Conservation (phyloP, 2,113 vertebrate species). For the Sylvilagus bachmani region DNA sequence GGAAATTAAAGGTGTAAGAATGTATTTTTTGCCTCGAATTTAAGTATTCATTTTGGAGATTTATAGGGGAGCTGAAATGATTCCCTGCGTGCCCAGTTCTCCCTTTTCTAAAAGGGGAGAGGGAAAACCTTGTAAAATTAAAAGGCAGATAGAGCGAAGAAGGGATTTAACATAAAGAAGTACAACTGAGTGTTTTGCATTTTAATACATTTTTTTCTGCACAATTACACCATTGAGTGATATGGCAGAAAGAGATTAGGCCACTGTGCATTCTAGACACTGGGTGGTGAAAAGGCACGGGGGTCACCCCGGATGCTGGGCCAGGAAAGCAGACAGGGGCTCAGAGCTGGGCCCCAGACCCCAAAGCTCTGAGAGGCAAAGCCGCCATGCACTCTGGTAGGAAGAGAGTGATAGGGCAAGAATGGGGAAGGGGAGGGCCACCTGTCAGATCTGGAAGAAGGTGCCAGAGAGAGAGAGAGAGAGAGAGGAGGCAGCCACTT, state of each 20-base stretch:
- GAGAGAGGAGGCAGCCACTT: not conserved
- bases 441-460: not conserved
- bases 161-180: slow-evolving; percentile 86
- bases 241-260: slow-evolving; percentile 86
- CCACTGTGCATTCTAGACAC: slow-evolving; percentile 84
- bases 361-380: not conserved
- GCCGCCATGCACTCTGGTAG: too few species aligned
- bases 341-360: not conserved
- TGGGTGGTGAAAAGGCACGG: slow-evolving; percentile 74
- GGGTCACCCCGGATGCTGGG: not conserved
- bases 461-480: not conserved
- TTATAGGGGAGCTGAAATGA: slow-evolving; percentile 86
- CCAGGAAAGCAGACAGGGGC: not conserved
- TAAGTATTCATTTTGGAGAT: slow-evolving; percentile 90
- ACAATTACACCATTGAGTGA: slow-evolving; percentile 89
- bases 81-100: slow-evolving; percentile 82
- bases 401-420: too few species aligned
- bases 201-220: slow-evolving; percentile 89
- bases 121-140: slow-evolving; percentile 85
- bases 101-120: slow-evolving; percentile 78
- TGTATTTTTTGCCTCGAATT: slow-evolving; percentile 88
- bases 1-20: slow-evolving; percentile 92
- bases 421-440: not conserved
- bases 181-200: slow-evolving; percentile 87
- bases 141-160: slow-evolving; percentile 82